Evolutionary conservation across 2,113 vertebrate species (phyloP).

Genomic region (Puntigrus tetrazona): DNA sequence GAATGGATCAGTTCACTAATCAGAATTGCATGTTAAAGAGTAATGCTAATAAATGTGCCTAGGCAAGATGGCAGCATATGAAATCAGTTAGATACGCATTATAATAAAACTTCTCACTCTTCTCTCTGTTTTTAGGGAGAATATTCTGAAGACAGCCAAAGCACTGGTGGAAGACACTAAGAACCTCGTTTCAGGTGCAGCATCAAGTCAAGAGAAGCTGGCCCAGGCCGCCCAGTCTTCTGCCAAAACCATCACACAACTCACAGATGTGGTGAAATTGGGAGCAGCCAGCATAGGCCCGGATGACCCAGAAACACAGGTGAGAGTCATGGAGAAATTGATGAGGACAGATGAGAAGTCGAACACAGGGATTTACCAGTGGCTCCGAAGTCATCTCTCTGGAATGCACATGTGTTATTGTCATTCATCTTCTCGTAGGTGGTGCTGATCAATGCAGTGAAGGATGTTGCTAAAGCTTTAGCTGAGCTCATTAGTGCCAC

Average conservation of each 20-base stretch:
- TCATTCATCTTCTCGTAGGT: slow-evolving; percentile 76
- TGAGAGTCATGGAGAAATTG: slow-evolving; percentile 54
- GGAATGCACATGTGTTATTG: neutral
- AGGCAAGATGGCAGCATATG: neutral
- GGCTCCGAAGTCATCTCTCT: neutral
- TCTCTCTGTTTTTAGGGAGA: slow-evolving; percentile 80
- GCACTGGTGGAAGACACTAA: slow-evolving; percentile 97
- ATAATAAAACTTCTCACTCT: neutral
- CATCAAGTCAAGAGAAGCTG: slow-evolving; percentile 92
- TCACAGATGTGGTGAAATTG: slow-evolving; percentile 95
- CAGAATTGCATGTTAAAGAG: too few relatives aligned
- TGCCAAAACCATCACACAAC: slow-evolving; percentile 92
- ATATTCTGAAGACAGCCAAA: slow-evolving; percentile 97
- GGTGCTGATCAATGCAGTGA: slow-evolving; percentile 95
- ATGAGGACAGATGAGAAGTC: neutral
- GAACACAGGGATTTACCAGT: neutral
- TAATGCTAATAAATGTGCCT: neutral
- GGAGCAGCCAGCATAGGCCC: slow-evolving; percentile 94
- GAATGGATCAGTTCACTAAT: too few relatives aligned
- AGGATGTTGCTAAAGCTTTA: slow-evolving; percentile 95
- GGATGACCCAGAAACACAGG: slow-evolving; percentile 95
- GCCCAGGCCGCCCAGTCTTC: slow-evolving; percentile 95
- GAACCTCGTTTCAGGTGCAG: slow-evolving; percentile 91
- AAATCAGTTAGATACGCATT: neutral
- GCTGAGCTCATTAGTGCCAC: slow-evolving; percentile 95